phyloP scores from a whole-genome alignment of 1,140 invertebrate genomes.

The Penaeus japonicus region DNA sequence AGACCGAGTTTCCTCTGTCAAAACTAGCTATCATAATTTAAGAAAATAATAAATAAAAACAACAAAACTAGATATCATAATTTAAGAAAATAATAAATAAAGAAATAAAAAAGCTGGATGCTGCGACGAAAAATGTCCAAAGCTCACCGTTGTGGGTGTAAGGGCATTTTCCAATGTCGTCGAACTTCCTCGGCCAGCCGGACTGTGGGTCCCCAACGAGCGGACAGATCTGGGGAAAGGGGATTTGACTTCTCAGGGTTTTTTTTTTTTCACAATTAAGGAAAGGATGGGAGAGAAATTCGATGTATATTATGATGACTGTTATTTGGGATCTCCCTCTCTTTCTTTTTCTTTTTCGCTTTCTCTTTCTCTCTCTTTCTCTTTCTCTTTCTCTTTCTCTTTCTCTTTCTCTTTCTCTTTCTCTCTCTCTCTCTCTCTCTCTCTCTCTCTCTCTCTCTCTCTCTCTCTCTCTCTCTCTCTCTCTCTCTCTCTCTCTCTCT shows the following conservation, averaged over 20 bases:
- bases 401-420: neutral
- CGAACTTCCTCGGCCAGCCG: slow-evolving; percentile 52
- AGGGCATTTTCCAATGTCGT: slow-evolving; percentile 61
- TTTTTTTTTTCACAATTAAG: neutral
- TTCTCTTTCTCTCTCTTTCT: neutral
- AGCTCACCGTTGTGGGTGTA: slow-evolving; percentile 65
- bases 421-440: neutral
- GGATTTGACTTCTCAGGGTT: too few species aligned
- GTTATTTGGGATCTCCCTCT: neutral
- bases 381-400: neutral
- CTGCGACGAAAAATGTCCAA: neutral
- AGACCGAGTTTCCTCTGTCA: too few species aligned
- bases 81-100: too few species aligned
- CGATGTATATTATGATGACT: neutral
- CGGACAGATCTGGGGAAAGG: slow-evolving; percentile 41
- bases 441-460: too few species aligned
- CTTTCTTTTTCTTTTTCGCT: neutral
- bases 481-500: too few species aligned
- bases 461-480: too few species aligned
- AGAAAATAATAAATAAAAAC: too few species aligned
- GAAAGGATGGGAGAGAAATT: neutral
- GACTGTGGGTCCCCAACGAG: slow-evolving; percentile 25
- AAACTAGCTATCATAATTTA: too few species aligned
- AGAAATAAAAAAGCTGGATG: neutral
- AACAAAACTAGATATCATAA: too few species aligned